Conservation (phyloP, 1,140 invertebrate genomes). For the Venustaconcha ellipsiformis region DNA sequence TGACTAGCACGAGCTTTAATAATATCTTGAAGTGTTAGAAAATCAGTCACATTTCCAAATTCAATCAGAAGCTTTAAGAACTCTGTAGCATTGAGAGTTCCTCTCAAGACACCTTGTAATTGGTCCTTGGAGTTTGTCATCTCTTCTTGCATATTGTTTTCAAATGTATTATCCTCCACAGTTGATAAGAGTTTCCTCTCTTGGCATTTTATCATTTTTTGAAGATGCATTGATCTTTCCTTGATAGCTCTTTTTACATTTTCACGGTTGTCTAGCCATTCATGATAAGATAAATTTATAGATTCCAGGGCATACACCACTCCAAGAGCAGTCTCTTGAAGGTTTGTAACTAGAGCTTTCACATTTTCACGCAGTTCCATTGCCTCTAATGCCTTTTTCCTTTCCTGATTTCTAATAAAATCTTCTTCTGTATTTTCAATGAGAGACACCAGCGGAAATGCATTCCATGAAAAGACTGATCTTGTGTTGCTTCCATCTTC, state of each 20-base stretch:
- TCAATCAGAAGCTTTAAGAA: conserved; percentile 25
- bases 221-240: conserved; percentile 16
- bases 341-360: neutral
- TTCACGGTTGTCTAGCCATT: conserved; percentile 5
- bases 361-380: too few species aligned
- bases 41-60: conserved; percentile 19
- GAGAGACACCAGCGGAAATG: too few species aligned
- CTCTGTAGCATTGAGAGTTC: conserved; percentile 9
- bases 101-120: conserved; percentile 14
- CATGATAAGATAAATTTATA: conserved; percentile 7
- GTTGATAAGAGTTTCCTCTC: conserved; percentile 16
- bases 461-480: too few species aligned
- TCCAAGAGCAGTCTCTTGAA: conserved; percentile 15
- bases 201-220: conserved; percentile 7
- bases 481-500: too few species aligned
- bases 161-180: conserved; percentile 15
- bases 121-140: conserved; percentile 13
- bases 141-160: conserved; percentile 17
- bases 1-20: conserved; percentile 7
- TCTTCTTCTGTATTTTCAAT: too few species aligned
- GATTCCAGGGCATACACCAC: conserved; percentile 16
- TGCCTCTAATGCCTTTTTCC: too few species aligned
- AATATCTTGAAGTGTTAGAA: conserved; percentile 1
- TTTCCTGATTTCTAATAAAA: too few species aligned
- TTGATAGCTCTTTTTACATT: conserved; percentile 9